These are phyloP conservation scores for Ptychoptera contaminata DNA, from an alignment of 2,888 invertebrate genomes.

Conservation along the genomic window DNA sequence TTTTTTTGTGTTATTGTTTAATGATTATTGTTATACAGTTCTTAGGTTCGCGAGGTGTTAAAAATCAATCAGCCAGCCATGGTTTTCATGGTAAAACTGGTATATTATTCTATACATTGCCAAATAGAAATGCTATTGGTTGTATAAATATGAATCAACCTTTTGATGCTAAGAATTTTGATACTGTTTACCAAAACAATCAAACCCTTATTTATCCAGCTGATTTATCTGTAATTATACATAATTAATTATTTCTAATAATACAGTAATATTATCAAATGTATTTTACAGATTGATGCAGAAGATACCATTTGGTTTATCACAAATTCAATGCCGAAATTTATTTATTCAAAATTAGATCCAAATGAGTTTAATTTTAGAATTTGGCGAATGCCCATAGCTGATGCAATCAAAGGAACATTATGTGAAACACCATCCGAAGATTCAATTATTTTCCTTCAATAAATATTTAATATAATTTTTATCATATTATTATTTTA, in stretches of 20 bases:
- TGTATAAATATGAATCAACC: conserved; percentile 52
- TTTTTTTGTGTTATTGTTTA: neutral
- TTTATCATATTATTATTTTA: too few relatives aligned
- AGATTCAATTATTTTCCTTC: conserved; percentile 4
- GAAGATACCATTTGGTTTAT: conserved; percentile 50
- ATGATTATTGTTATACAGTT: conserved; percentile 21
- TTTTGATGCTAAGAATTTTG: conserved; percentile 24
- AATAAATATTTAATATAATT: too few relatives aligned
- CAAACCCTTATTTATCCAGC: neutral
- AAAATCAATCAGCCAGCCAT: conserved; percentile 53
- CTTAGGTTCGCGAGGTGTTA: conserved; percentile 46
- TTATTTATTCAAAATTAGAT: conserved; percentile 45
- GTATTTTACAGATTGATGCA: conserved; percentile 39
- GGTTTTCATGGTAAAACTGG: conserved; percentile 42
- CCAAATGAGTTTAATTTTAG: conserved; percentile 45
- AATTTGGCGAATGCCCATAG: conserved; percentile 35
- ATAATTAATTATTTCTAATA: neutral
- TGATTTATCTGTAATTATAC: neutral
- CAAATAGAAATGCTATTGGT: conserved; percentile 52
- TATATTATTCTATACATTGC: conserved; percentile 51
- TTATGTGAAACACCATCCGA: conserved; percentile 22
- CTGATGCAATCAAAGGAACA: conserved; percentile 30
- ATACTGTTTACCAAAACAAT: neutral
- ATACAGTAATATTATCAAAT: neutral
- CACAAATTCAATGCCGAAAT: conserved; percentile 49